phyloP scores from a whole-genome alignment of 2,888 invertebrate species.

The Thyatira batis region DNA sequence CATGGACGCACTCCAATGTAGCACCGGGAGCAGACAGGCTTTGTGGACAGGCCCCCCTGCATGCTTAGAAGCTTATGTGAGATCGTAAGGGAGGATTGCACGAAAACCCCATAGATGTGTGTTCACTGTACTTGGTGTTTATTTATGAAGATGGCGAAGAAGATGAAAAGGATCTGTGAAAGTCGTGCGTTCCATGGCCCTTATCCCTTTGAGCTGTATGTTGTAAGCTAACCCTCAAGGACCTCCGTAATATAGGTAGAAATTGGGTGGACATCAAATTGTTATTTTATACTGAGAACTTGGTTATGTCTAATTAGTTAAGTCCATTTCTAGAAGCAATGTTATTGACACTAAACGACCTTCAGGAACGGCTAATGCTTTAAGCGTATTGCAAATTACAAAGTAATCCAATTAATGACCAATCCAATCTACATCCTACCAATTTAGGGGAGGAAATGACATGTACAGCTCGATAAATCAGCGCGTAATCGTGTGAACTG shows the following conservation, averaged over 20 bases:
- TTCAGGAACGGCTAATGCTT: background rate
- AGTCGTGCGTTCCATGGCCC: background rate
- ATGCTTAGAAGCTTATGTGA: conserved; percentile 79
- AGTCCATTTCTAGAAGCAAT: background rate
- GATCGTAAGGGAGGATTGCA: conserved; percentile 65
- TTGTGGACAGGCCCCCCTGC: conserved; percentile 75
- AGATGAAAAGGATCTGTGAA: conserved; percentile 4
- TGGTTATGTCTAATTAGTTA: no score
- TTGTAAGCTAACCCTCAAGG: background rate
- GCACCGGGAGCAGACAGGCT: conserved; percentile 65
- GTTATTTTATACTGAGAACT: no score
- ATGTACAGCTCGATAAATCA: conserved; percentile 17
- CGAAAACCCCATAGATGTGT: conserved; percentile 71
- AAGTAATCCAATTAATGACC: conserved; percentile 19
- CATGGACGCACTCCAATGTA: conserved; percentile 73
- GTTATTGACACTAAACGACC: background rate
- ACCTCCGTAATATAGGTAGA: background rate
- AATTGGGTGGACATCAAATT: no score
- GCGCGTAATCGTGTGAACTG: conserved; percentile 5
- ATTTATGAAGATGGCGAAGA: conserved; percentile 26
- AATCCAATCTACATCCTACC: conserved; percentile 16
- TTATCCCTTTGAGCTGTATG: background rate
- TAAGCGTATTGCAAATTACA: background rate
- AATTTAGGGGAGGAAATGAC: conserved; percentile 25
- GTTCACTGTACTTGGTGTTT: conserved; percentile 53